A percentile compares a stretch with the other conserved stretches of the same genome.
Evolutionary conservation across 2,113 vertebrate genomes (phyloP).

Genomic region (Taurulus bubalis): DNA sequence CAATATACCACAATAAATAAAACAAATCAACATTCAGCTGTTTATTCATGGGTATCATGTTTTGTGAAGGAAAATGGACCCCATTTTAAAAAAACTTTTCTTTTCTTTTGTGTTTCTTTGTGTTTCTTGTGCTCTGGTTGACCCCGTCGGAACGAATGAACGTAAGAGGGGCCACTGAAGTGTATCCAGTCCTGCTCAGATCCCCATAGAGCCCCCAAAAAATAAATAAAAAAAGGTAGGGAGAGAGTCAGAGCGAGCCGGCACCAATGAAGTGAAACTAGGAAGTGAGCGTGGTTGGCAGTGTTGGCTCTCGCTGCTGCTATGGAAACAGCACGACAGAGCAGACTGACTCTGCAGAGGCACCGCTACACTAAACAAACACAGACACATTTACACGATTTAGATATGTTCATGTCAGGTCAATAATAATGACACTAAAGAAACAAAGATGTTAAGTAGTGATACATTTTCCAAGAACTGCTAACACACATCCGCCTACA

Average conservation of each 20-base stretch:
- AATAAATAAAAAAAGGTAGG: background rate
- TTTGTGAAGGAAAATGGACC: background rate
- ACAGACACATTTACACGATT: background rate
- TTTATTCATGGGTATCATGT: background rate
- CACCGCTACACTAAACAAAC: constrained; percentile 9
- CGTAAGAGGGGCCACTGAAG: background rate
- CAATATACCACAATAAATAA: background rate
- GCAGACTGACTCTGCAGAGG: constrained; percentile 75
- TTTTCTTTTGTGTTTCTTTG: background rate
- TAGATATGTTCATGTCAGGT: constrained; percentile 6
- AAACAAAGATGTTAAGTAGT: constrained; percentile 20
- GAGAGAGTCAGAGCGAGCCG: constrained; percentile 43
- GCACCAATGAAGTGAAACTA: constrained; percentile 58
- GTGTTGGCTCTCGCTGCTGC: constrained; percentile 73
- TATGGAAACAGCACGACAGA: constrained; percentile 79
- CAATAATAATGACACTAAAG: constrained; percentile 11
- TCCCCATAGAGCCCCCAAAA: constrained; percentile 6
- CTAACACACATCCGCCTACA: constrained; percentile 12
- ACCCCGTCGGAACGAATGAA: constrained; percentile 9
- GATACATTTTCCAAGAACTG: constrained; percentile 29
- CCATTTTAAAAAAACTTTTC: background rate
- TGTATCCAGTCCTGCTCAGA: constrained; percentile 27
- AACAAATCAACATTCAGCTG: background rate
- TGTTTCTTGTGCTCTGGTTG: background rate
- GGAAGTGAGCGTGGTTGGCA: constrained; percentile 74